Base-by-base conservation (phyloP, 1,140 invertebrate species). In the Popillia japonica region DNA sequence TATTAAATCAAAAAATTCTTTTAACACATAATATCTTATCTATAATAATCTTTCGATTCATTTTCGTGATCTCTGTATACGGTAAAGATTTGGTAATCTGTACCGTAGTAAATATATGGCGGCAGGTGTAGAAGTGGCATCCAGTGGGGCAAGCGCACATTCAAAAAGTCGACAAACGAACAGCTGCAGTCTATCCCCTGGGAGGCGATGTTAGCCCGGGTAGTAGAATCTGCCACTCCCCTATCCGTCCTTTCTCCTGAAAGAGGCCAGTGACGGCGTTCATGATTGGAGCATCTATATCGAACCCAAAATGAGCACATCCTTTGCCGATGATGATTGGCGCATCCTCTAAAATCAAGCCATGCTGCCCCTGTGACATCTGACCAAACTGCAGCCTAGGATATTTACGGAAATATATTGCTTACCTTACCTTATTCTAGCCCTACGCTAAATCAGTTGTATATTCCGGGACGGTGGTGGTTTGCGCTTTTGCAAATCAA, bases 91-190 rank as follows among this genome's bases (percentile, higher is more conserved):
- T 27, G 61, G 23, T 64, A 64, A 22, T 64, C 61, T 64, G 61
- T 64, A 20, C n/a, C 22, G 22, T 27, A 73, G 72, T 40, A 14
- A 40, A 73, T 42, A 42, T 73, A 73, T 73, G 72, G 72, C 61
- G 76, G 64, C 77, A 78, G 77, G 64, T 73, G 77, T 73, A 78
- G 77, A 78, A 78, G 77, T 73, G 72, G 77, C 42, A 41, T 73
- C 77, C 34, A 73, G 34, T 68, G 68, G 68, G 68, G 77, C 77
- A 78, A 78, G 77, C 77, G 77, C 77, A 78, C 64, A 78, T 64
- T 78, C 77, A 78, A 68, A 61, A 68, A 64, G 64, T 42, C 42
- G 41, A 59, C 42, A 78, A 78, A 40, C 64, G 77, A 78, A 68
- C 77, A 78, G 77, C 77, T 78, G 77, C 77, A 73, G 68, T 68